These are phyloP conservation scores for Plectropomus leopardus DNA, from an alignment of 2,113 vertebrate genomes.

Conservation along the genomic window DNA sequence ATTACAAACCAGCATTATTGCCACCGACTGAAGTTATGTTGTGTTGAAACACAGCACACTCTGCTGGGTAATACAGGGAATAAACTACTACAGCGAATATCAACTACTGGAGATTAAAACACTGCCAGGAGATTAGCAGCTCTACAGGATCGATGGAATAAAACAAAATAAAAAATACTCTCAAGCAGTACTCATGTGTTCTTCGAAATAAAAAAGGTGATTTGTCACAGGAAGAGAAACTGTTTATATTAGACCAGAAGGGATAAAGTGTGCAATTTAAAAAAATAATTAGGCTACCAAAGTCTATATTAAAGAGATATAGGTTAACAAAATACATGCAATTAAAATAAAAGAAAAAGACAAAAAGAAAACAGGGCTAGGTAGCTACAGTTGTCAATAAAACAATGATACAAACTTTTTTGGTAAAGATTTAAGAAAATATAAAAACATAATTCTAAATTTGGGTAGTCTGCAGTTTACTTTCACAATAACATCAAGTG, in stretches of 20 bases:
- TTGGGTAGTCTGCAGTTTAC: too few species aligned
- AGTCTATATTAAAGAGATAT: background rate
- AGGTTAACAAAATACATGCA: background rate
- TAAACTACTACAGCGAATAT: background rate
- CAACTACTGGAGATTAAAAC: too few species aligned
- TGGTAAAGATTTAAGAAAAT: too few species aligned
- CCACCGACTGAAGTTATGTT: conserved; percentile 24
- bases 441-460: too few species aligned
- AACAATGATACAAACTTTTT: too few species aligned
- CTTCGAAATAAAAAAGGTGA: background rate
- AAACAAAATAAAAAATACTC: background rate
- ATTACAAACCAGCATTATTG: background rate
- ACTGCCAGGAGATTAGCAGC: background rate
- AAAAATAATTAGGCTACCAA: background rate
- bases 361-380: background rate
- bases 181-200: background rate
- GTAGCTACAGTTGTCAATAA: too few species aligned
- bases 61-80: background rate
- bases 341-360: too few species aligned
- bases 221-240: background rate
- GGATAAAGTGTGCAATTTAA: background rate
- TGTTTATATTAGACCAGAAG: background rate
- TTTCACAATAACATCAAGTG: too few species aligned
- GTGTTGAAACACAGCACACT: background rate
- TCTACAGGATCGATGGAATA: background rate